Base-by-base conservation (phyloP, 2,888 invertebrate species). In the Aplocera efformata region DNA sequence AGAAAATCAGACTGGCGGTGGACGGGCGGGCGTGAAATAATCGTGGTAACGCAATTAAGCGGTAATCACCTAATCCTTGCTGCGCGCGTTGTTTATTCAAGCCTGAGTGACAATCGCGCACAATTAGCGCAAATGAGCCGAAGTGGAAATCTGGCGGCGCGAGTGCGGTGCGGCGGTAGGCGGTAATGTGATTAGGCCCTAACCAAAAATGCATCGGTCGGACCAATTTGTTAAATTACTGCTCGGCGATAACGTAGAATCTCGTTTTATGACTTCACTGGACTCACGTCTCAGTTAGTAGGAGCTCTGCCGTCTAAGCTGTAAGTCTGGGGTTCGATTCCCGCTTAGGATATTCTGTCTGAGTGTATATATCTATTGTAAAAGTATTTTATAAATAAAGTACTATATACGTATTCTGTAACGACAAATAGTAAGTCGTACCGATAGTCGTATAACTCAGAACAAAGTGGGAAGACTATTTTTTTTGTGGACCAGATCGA, bases 121-220 rank as follows among this genome's bases (percentile, higher is more conserved):
- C 86, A 86, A 88, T 88, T 86, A 88, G 81, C 79, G 79, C 83
- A 86, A 88, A 86, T 88, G 86, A 88, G 86, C 81, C 84, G 84
- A 80, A 84, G 84, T 79, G 84, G 82, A 86, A 88, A 86, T 86
- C 86, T 86, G 86, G 82, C 79, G 75, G 78, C 61, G 68, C 60
- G 59, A 47, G 42, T 28, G 10, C 39, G 38, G 41, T 23, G 67
- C 55, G 59, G 63, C 56, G 61, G 59, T 57, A 55, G 60, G 65
- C 56, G 53, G n/a, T 85, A 86, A 86, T 86, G 79, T 79, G 82
- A 86, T 88, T 86, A 85, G 76, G 61, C 48, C 25, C 42, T 21
- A 30, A 40, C 45, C 42, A 38, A 46, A 45, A 43, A 39, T 36
- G 32, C 41, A 48, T 35, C 28, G 6, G 10, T 35, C 28, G 6